A percentile compares a stretch with the other conserved stretches of the same genome.
Evolutionary conservation across 2,888 invertebrate species (phyloP).

Genomic region (Melinaea marsaeus): DNA sequence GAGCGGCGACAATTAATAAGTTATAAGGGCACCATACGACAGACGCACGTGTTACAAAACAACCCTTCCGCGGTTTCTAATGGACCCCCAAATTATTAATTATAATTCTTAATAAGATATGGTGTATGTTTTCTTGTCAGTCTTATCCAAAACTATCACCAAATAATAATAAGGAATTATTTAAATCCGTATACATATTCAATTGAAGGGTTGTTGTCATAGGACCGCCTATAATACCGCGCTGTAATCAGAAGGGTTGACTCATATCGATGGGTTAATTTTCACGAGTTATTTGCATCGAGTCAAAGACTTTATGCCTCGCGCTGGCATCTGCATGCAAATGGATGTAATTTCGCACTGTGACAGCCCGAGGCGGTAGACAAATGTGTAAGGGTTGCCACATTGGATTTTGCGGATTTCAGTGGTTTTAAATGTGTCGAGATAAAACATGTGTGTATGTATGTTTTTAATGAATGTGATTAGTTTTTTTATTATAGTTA

Average conservation of each 20-base stretch:
- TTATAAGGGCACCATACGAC: no score
- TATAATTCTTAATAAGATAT: no score
- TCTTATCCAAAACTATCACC: background rate
- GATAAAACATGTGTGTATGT: no score
- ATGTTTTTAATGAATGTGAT: no score
- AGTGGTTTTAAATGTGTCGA: no score
- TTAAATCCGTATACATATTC: constrained; percentile 2
- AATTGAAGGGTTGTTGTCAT: constrained; percentile 10
- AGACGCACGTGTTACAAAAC: no score
- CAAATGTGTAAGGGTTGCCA: constrained; percentile 60
- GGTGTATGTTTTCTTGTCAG: no score
- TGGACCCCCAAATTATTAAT: no score
- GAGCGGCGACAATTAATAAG: no score
- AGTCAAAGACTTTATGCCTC: constrained; percentile 64
- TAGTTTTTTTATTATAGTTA: no score
- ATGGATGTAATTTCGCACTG: constrained; percentile 71
- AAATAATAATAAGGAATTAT: background rate
- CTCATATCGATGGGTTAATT: constrained; percentile 71
- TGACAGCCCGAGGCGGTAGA: constrained; percentile 66
- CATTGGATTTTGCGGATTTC: background rate
- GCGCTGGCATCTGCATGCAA: constrained; percentile 68
- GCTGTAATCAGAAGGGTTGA: constrained; percentile 33
- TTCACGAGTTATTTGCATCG: constrained; percentile 67
- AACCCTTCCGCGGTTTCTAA: no score
- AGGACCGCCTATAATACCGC: constrained; percentile 15